Base-by-base conservation (phyloP, 1,140 invertebrate genomes). In the Achroia grisella region DNA sequence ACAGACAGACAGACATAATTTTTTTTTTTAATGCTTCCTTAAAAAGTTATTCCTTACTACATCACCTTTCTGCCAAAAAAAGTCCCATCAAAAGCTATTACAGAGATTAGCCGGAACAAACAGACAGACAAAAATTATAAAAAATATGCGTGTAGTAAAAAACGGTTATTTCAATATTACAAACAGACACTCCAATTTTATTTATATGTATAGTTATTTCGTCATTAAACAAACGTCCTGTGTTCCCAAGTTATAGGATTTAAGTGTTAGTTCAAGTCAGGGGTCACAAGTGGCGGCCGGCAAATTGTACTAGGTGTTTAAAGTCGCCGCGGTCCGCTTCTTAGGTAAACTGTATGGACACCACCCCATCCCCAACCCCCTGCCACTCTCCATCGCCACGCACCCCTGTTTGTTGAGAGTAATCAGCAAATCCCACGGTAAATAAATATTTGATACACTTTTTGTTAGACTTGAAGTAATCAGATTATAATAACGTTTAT, bases 231-330 rank as follows among this genome's bases (percentile, higher is more conserved):
- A 2, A 55, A 14, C 63, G 57, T 9, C 32, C 63, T 68, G 64
- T 74, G 64, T 44, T 54, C 12, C 46, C 44, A 48, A 23, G 17
- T 46, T 53, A 46, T 27, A 17, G 47, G 59, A 62, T 52, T 61
- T 65, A 58, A 69, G 57, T 60, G 57, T 62, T 48, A 44, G 39
- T 46, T 57, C 45, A 63, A 71, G 69, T 64, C 61, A 65, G 59
- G 54, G 54, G 48, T 52, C 17, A 23, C 17, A 23, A 23, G 17
- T 23, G 17, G 17, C 17, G 17, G 17, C 17, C 41, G 56, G 41
- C 47, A 53, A 48, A 58, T 54, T 58, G 48, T 52, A 67, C 55
- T 72, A 76, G 74, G 74, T 78, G 72, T 76, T 72, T 70, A 72
- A 71, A 69, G 65, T 66, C 49, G 39, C 36, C 50, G 36, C 51